A percentile compares a stretch with the other conserved stretches of the same genome.
Conservation (phyloP, 2,113 vertebrate species). For the Trichechus manatus region DNA sequence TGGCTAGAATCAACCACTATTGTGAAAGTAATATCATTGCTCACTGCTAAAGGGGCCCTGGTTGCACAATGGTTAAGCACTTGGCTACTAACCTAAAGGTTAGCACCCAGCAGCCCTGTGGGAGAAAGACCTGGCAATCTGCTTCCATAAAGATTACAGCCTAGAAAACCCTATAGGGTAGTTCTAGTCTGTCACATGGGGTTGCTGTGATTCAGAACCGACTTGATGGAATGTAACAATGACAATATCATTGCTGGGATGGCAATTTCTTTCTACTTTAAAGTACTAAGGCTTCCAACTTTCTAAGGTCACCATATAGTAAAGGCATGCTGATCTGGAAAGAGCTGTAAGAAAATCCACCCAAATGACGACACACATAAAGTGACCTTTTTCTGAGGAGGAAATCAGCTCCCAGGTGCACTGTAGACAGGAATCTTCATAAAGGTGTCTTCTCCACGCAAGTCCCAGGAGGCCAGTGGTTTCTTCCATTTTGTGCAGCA, state of each 20-base stretch:
- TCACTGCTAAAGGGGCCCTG: not conserved
- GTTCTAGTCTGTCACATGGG: not conserved
- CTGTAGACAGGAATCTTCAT: accelerated
- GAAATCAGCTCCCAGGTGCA: not conserved
- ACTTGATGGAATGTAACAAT: not conserved
- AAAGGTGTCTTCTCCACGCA: accelerated
- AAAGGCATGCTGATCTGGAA: not conserved
- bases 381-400: not conserved
- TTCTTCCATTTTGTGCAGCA: not conserved
- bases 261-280: not conserved
- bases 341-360: not conserved
- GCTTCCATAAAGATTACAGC: not conserved
- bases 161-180: too few relatives aligned
- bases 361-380: accelerated
- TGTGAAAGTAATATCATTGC: accelerated
- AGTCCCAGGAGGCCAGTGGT: not conserved
- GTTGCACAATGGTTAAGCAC: not conserved
- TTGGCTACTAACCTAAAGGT: not conserved
- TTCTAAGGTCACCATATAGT: not conserved
- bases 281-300: not conserved
- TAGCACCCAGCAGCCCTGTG: not conserved
- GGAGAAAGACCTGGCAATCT: not conserved
- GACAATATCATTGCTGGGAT: not conserved
- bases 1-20: accelerated
- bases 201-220: not conserved